Evolutionary conservation across 2,888 invertebrate genomes (phyloP).

Genomic region (Hanleya hanleyi): DNA sequence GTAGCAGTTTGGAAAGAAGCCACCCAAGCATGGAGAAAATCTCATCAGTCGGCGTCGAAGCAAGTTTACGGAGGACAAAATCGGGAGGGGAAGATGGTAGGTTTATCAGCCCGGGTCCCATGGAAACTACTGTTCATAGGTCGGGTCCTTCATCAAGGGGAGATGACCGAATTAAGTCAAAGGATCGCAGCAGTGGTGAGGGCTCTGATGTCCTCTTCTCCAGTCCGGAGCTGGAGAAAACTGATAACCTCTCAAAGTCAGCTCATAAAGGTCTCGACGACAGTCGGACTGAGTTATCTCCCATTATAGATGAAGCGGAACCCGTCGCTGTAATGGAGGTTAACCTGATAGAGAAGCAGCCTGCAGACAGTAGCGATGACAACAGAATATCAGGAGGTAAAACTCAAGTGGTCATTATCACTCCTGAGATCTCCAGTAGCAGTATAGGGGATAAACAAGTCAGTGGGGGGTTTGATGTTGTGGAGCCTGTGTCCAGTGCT

Average conservation of each 20-base stretch:
- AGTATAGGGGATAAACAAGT: neutral
- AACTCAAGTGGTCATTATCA: neutral
- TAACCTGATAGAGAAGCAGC: neutral
- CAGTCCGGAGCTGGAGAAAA: slow-evolving; percentile 22
- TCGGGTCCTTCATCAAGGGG: neutral
- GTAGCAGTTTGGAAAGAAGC: neutral
- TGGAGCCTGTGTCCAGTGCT: no score
- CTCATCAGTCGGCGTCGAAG: neutral
- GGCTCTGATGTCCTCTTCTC: slow-evolving; percentile 32
- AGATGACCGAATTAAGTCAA: neutral
- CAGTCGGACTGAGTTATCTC: slow-evolving; percentile 1
- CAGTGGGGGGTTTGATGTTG: neutral
- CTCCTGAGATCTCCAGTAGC: neutral
- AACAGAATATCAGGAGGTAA: neutral
- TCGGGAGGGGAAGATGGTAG: no score
- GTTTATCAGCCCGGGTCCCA: neutral
- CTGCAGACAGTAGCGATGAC: slow-evolving; percentile 16
- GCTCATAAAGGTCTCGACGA: neutral
- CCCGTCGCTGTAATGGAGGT: neutral
- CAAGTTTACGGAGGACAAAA: neutral
- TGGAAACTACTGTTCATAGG: neutral
- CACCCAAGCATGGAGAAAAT: neutral
- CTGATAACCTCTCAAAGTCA: neutral
- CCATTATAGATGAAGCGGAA: neutral
- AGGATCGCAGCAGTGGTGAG: slow-evolving; percentile 10